phyloP scores from a whole-genome alignment of 2,797 vertebrate species.

The Chelon auratus region DNA sequence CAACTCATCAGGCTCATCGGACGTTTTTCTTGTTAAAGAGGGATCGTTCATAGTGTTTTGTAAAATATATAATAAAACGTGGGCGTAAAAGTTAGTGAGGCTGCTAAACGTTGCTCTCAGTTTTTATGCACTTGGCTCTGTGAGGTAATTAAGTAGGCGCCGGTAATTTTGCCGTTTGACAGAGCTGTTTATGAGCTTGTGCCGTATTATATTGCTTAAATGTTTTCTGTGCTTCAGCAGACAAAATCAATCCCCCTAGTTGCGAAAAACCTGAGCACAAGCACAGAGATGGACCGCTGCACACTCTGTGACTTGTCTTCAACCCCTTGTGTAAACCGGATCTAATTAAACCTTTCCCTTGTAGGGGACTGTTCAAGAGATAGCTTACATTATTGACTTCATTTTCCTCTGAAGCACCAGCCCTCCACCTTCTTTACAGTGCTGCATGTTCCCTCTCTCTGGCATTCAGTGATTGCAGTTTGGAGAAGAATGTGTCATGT shows the following conservation, averaged over 20 bases:
- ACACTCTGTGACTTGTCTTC: slow-evolving; percentile 11
- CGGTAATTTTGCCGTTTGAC: slow-evolving; percentile 35
- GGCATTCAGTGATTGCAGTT: slow-evolving; percentile 75
- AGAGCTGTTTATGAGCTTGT: slow-evolving; percentile 51
- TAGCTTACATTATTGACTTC: slow-evolving; percentile 14
- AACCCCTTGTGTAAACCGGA: slow-evolving; percentile 8
- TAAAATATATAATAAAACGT: not conserved
- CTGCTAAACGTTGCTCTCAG: slow-evolving; percentile 14
- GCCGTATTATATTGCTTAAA: slow-evolving; percentile 40
- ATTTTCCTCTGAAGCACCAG: slow-evolving; percentile 15
- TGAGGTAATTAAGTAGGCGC: slow-evolving; percentile 42
- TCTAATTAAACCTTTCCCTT: slow-evolving; percentile 17
- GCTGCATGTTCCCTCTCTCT: slow-evolving; percentile 44
- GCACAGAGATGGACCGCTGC: not conserved
- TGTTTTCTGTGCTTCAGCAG: slow-evolving; percentile 49
- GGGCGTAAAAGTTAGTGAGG: not conserved
- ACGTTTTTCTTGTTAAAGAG: slow-evolving; percentile 9
- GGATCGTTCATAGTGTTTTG: slow-evolving; percentile 1
- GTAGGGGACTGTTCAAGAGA: slow-evolving; percentile 3
- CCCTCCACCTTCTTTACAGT: slow-evolving; percentile 20
- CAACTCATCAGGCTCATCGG: slow-evolving; percentile 17
- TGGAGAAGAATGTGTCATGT: slow-evolving; percentile 69
- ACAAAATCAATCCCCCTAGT: slow-evolving; percentile 43
- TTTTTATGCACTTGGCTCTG: slow-evolving; percentile 13
- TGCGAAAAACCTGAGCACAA: slow-evolving; percentile 22